Percentiles rank a stretch among this genome's conserved stretches.
Conservation (phyloP, 2,888 invertebrate species). For the Amblyteles armatorius region DNA sequence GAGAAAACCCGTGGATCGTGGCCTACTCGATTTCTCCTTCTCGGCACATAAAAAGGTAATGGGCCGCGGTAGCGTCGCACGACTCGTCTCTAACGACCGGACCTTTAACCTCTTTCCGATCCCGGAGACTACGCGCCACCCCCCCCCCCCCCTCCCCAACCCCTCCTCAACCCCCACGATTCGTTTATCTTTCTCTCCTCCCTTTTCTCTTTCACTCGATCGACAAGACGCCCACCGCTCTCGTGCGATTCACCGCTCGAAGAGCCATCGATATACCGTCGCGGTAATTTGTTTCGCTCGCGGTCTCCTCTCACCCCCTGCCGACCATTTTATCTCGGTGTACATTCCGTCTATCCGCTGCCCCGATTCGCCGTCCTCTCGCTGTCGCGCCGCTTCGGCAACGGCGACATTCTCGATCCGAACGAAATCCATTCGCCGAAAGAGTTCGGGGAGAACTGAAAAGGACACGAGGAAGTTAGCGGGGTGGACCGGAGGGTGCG, state of each 20-base stretch:
- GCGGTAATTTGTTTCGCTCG: slow-evolving; percentile 63
- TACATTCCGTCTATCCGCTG: neutral
- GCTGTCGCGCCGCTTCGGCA: neutral
- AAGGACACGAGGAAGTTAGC: neutral
- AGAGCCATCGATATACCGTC: slow-evolving; percentile 63
- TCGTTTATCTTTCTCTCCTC: slow-evolving; percentile 30
- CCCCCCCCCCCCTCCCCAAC: slow-evolving; percentile 8
- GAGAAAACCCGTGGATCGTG: slow-evolving; percentile 66
- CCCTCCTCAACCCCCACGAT: slow-evolving; percentile 6
- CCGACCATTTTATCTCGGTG: slow-evolving; percentile 12
- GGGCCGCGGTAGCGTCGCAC: slow-evolving; percentile 69
- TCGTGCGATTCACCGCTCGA: slow-evolving; percentile 51
- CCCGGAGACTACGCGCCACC: slow-evolving; percentile 56
- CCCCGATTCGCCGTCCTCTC: neutral
- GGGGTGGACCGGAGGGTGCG: neutral
- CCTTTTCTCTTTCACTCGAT: slow-evolving; percentile 61
- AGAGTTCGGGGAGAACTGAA: neutral
- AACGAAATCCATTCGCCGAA: slow-evolving; percentile 69
- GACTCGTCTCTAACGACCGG: slow-evolving; percentile 70
- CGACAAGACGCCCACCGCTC: slow-evolving; percentile 54
- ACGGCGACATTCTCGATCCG: slow-evolving; percentile 72
- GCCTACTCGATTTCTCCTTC: slow-evolving; percentile 68
- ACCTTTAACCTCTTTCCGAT: slow-evolving; percentile 70
- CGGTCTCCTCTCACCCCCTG: slow-evolving; percentile 5
- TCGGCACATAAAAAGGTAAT: slow-evolving; percentile 68